Conservation (phyloP, 2,113 vertebrate genomes). For the Misgurnus anguillicaudatus region DNA sequence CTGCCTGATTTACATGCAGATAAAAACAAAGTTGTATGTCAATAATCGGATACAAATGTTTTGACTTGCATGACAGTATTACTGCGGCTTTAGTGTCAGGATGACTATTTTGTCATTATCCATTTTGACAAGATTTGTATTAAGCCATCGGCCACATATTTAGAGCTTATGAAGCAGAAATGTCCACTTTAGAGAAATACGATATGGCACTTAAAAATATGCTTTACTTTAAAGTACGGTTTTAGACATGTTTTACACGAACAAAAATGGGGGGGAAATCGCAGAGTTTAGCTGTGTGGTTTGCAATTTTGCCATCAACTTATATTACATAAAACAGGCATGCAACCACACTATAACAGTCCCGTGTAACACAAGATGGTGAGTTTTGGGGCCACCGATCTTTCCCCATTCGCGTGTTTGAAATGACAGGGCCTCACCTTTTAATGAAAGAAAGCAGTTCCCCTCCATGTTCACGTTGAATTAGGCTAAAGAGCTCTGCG, state of each 20-base stretch:
- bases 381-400: constrained; percentile 32
- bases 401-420: constrained; percentile 61
- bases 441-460: constrained; percentile 66
- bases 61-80: no score
- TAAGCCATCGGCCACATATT: neutral
- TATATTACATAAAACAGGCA: constrained; percentile 58
- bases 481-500: constrained; percentile 51
- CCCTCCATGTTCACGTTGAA: constrained; percentile 56
- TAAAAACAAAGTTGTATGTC: no score
- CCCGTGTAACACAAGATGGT: constrained; percentile 56
- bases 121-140: neutral
- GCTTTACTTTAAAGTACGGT: neutral
- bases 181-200: neutral
- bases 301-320: constrained; percentile 66
- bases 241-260: constrained; percentile 37
- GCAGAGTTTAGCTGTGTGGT: constrained; percentile 34
- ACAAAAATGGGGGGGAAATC: neutral
- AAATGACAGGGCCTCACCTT: constrained; percentile 62
- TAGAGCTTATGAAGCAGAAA: neutral
- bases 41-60: no score
- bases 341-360: constrained; percentile 43
- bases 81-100: neutral
- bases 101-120: neutral
- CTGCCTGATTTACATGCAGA: no score
- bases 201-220: neutral